phyloP scores from a whole-genome alignment of 2,113 vertebrate species.

The Strix uralensis region DNA sequence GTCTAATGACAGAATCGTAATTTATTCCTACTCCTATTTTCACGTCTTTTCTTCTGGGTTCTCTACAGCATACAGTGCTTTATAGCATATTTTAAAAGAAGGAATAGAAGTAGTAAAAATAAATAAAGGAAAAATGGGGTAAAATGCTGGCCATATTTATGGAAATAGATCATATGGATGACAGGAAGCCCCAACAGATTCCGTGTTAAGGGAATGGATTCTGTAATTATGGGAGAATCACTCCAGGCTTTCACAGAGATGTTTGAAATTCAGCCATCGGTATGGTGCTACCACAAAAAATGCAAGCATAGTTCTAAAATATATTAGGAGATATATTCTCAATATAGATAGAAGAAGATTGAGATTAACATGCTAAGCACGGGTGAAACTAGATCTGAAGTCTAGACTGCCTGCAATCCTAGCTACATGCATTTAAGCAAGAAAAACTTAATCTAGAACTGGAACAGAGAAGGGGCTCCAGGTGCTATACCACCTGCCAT shows the following conservation, averaged over 20 bases:
- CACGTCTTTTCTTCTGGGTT: not conserved
- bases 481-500: not conserved
- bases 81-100: not conserved
- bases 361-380: not conserved
- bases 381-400: not conserved
- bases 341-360: not conserved
- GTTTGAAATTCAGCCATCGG: not conserved
- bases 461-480: not conserved
- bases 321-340: not conserved
- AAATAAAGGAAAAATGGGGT: not conserved
- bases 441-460: not conserved
- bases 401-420: not conserved
- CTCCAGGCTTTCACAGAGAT: not conserved
- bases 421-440: not conserved
- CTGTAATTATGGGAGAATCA: not conserved
- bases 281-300: not conserved
- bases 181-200: not conserved
- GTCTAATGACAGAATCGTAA: not conserved
- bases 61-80: not conserved
- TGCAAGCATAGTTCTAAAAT: not conserved
- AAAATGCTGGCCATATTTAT: not conserved
- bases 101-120: not conserved
- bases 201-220: not conserved
- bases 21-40: not conserved
- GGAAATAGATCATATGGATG: not conserved